These are phyloP conservation scores for Drosophila dunni DNA, from an alignment of 1,140 invertebrate genomes.

Conservation along the genomic window DNA sequence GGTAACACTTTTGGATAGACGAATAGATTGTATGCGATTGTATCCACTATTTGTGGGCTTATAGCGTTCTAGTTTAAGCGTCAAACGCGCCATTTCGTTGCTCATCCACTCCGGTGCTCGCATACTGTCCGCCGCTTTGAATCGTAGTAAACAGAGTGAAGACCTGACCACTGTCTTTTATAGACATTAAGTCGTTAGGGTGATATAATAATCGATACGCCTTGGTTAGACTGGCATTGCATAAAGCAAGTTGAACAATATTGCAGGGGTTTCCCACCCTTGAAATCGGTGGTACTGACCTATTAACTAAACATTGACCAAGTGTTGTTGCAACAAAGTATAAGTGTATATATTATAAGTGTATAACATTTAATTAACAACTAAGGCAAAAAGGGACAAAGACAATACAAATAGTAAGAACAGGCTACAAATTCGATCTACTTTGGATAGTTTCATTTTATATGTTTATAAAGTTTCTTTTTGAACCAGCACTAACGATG, in stretches of 20 bases:
- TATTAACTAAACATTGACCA: constrained; percentile 53
- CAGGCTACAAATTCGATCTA: constrained; percentile 67
- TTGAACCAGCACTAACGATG: constrained; percentile 17
- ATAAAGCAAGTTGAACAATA: constrained; percentile 45
- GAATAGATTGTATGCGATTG: constrained; percentile 79
- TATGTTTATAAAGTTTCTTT: constrained; percentile 18
- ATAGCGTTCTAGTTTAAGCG: constrained; percentile 71
- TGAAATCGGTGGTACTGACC: constrained; percentile 55
- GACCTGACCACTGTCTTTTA: constrained; percentile 54
- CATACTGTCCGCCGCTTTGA: constrained; percentile 52
- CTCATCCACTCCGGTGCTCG: constrained; percentile 79
- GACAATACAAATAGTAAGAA: constrained; percentile 48
- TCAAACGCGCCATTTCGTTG: constrained; percentile 72
- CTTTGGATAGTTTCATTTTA: constrained; percentile 46
- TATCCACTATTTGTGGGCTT: constrained; percentile 75
- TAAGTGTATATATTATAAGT: constrained; percentile 14
- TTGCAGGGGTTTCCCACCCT: constrained; percentile 53
- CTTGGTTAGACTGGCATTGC: constrained; percentile 43
- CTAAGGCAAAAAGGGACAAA: constrained; percentile 42
- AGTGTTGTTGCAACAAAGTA: constrained; percentile 53
- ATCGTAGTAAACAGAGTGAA: constrained; percentile 52
- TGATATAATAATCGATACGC: constrained; percentile 57
- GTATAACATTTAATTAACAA: constrained; percentile 72
- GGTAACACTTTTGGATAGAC: constrained; percentile 77
- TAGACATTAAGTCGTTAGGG: constrained; percentile 22